Conservation (phyloP, 2,797 vertebrate genomes). For the Smutsia gigantea region DNA sequence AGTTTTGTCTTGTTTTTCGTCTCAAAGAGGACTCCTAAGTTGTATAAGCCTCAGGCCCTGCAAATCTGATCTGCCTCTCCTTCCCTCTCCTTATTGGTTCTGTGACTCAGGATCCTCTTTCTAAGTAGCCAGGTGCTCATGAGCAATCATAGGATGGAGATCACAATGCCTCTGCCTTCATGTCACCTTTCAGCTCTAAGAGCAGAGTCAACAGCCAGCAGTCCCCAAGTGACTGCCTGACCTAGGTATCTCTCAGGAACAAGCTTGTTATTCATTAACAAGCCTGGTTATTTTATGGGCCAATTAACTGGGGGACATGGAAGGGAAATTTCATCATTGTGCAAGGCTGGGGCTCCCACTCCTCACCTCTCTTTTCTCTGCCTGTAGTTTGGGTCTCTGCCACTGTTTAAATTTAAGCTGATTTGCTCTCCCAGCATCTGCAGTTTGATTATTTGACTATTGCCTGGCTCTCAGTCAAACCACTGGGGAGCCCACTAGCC, state of each 20-base stretch:
- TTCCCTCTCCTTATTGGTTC: not conserved
- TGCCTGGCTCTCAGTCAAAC: slow-evolving; percentile 95
- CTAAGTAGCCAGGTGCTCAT: fast-evolving
- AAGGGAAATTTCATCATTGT: slow-evolving; percentile 79
- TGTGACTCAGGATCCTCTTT: not conserved
- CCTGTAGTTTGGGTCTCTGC: slow-evolving; percentile 91
- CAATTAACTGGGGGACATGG: slow-evolving; percentile 71
- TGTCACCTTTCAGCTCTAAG: not conserved
- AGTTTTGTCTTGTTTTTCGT: not conserved
- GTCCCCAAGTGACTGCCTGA: fast-evolving
- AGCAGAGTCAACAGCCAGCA: not conserved
- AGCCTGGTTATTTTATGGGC: slow-evolving; percentile 84
- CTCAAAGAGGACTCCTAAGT: not conserved
- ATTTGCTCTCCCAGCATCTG: slow-evolving; percentile 95
- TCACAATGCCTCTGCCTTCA: not conserved
- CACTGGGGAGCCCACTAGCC: slow-evolving; percentile 92
- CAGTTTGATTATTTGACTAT: slow-evolving; percentile 96
- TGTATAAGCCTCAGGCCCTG: not conserved
- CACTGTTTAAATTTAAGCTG: slow-evolving; percentile 96
- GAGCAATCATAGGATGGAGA: not conserved
- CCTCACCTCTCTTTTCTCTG: slow-evolving; percentile 53
- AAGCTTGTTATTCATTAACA: slow-evolving; percentile 71
- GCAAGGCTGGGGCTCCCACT: slow-evolving; percentile 75
- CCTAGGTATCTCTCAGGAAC: slow-evolving; percentile 52
- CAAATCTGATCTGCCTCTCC: not conserved